These are phyloP conservation scores for Metacarcinus magister DNA, from an alignment of 2,888 invertebrate genomes.

Conservation along the genomic window DNA sequence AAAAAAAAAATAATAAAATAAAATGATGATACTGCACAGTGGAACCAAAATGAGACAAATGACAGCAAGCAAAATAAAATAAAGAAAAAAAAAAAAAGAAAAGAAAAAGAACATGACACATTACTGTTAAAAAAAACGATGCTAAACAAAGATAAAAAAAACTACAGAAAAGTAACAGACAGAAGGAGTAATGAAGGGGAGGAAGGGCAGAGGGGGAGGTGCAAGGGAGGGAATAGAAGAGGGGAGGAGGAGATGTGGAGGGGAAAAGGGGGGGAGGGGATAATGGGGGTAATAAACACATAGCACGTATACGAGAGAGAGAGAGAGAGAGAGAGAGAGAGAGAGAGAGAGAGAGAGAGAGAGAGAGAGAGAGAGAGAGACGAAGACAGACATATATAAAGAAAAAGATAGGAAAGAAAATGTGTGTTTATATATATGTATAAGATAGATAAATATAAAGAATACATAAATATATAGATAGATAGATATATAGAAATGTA, in stretches of 20 bases:
- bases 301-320: not conserved
- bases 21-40: not conserved
- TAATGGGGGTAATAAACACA: not conserved
- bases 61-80: not conserved
- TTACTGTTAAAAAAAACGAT: not conserved
- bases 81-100: not conserved
- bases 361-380: not conserved
- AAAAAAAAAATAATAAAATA: not conserved
- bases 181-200: not conserved
- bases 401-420: not conserved
- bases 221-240: not conserved
- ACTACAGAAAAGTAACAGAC: not conserved
- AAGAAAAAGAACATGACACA: not conserved
- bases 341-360: constrained; percentile 15
- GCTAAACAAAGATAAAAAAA: not conserved
- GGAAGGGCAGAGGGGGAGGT: not conserved
- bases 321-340: constrained; percentile 51
- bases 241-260: not conserved
- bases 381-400: not conserved
- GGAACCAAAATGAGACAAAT: not conserved
- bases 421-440: no score
- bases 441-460: no score
- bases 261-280: not conserved
- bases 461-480: no score
- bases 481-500: no score